phyloP scores from a whole-genome alignment of 2,113 vertebrate genomes.

The Melanerpes formicivorus region DNA sequence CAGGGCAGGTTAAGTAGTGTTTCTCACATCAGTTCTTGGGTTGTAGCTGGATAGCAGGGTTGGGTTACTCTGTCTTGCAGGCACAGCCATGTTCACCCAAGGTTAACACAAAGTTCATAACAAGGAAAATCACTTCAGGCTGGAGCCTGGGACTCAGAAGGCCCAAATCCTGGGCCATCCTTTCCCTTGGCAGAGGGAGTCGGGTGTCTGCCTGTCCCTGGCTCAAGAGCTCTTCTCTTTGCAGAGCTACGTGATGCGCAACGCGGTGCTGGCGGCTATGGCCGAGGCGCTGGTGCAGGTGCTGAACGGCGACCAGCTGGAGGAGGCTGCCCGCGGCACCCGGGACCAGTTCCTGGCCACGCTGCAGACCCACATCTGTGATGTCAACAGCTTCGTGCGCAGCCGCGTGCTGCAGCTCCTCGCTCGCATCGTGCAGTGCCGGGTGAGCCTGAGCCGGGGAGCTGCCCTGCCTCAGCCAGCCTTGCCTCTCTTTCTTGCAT shows the following conservation, averaged over 20 bases:
- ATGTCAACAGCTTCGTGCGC: conserved; percentile 86
- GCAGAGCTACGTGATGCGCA: conserved; percentile 89
- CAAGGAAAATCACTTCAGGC: not conserved
- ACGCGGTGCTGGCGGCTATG: conserved; percentile 87
- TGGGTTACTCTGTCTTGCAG: not conserved
- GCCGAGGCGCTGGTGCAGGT: conserved; percentile 87
- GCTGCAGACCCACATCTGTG: conserved; percentile 89
- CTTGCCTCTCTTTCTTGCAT: not conserved
- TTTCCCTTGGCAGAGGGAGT: not conserved
- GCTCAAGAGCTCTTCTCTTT: not conserved
- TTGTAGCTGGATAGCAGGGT: not conserved
- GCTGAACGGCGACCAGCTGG: conserved; percentile 86
- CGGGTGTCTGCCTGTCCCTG: not conserved
- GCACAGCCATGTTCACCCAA: not conserved
- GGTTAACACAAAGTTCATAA: not conserved
- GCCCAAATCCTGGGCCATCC: not conserved
- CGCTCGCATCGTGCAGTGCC: conserved; percentile 87
- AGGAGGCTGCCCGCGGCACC: conserved; percentile 82
- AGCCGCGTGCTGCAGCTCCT: conserved; percentile 90
- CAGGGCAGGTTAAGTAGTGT: not conserved
- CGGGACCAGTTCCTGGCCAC: conserved; percentile 89
- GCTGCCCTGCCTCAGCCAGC: fast-evolving
- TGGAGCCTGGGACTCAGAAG: not conserved
- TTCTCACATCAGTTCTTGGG: not conserved
- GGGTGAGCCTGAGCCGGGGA: conserved; percentile 69